These are phyloP conservation scores for Pachyramphus minor DNA, from an alignment of 2,113 vertebrate species.

Conservation along the genomic window DNA sequence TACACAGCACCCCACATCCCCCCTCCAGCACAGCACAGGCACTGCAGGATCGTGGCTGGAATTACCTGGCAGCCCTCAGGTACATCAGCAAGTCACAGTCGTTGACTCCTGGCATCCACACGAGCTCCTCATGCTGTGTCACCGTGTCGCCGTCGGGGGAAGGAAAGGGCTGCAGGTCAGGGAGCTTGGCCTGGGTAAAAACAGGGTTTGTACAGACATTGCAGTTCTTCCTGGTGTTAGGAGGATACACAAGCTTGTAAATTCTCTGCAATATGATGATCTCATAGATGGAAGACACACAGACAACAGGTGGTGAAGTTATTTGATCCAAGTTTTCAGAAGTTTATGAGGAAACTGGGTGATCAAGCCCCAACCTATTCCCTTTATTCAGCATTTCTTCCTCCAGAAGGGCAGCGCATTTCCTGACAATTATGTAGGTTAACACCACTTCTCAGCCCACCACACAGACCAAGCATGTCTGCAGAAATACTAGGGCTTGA, in stretches of 20 bases:
- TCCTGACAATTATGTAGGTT: fast-evolving
- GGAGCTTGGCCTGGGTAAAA: conserved; percentile 89
- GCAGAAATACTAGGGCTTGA: background rate
- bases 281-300: background rate
- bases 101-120: conserved; percentile 98
- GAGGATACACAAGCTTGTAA: fast-evolving
- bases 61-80: conserved; percentile 94
- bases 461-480: background rate
- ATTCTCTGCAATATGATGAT: fast-evolving
- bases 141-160: conserved; percentile 87
- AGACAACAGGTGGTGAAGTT: background rate
- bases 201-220: background rate
- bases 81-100: conserved; percentile 99
- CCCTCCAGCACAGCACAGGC: background rate
- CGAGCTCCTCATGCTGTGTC: conserved; percentile 95
- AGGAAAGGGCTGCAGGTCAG: conserved; percentile 93
- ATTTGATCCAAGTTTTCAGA: background rate
- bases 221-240: fast-evolving
- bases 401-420: background rate
- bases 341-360: background rate
- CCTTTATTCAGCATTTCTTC: background rate
- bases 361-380: background rate
- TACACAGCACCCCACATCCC: fast-evolving
- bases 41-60: fast-evolving
- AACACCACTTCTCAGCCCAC: background rate